These are phyloP conservation scores for Penaeus japonicus DNA, from an alignment of 1,140 invertebrate species.

Conservation along the genomic window DNA sequence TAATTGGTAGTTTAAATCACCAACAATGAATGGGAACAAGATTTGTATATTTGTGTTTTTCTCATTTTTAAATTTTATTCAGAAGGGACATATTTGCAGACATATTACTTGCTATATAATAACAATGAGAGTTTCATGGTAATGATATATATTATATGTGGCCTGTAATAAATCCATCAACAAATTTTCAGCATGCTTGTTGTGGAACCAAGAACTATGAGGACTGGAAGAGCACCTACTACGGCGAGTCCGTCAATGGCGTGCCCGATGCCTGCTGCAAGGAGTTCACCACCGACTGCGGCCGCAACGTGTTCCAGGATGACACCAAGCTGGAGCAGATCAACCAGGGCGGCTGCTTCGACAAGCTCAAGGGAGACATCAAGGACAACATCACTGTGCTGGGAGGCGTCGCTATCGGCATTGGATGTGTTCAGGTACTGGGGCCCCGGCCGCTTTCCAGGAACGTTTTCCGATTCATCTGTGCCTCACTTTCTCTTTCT, in stretches of 20 bases:
- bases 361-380: slow-evolving; percentile 57
- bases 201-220: slow-evolving; percentile 59
- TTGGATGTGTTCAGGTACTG: slow-evolving; percentile 61
- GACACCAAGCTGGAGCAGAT: slow-evolving; percentile 34
- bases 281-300: slow-evolving; percentile 50
- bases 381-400: slow-evolving; percentile 58
- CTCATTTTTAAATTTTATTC: no score
- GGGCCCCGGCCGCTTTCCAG: no score
- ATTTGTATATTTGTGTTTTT: no score
- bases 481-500: no score
- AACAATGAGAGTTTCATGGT: no score
- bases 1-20: no score
- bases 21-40: no score
- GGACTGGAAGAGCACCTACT: slow-evolving; percentile 59
- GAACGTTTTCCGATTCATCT: no score
- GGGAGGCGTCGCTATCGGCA: slow-evolving; percentile 61
- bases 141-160: no score
- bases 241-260: slow-evolving; percentile 40
- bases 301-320: slow-evolving; percentile 46
- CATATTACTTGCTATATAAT: no score
- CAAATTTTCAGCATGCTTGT: slow-evolving; percentile 52
- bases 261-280: slow-evolving; percentile 61
- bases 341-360: slow-evolving; percentile 60
- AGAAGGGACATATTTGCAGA: no score
- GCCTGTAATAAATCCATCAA: no score